A percentile compares a stretch with the other conserved stretches of the same genome.
phyloP scores from a whole-genome alignment of 1,140 invertebrate genomes.

The Brachionus angularis region DNA sequence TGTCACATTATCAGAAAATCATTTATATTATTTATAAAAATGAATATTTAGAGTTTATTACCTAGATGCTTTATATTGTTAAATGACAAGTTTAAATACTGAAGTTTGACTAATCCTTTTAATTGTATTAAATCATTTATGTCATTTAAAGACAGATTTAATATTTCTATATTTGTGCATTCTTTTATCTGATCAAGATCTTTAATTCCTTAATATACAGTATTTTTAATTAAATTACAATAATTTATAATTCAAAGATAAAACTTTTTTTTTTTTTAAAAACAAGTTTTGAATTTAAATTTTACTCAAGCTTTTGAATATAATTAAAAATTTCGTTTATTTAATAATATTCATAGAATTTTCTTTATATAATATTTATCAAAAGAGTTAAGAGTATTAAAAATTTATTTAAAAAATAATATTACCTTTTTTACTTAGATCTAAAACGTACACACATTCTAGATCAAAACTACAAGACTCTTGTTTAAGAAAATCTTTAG shows the following conservation, averaged over 20 bases:
- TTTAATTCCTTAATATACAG: neutral
- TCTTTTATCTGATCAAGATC: constrained; percentile 11
- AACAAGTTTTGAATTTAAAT: neutral
- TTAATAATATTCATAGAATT: too few species aligned
- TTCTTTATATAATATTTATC: too few species aligned
- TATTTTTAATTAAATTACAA: too few species aligned
- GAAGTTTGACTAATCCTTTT: neutral
- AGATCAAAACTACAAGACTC: constrained; percentile 33
- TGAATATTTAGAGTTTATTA: neutral
- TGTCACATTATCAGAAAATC: neutral
- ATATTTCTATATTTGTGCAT: constrained; percentile 18
- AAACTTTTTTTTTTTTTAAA: neutral
- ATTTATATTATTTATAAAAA: neutral
- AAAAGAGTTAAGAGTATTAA: neutral
- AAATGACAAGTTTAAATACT: constrained; percentile 7
- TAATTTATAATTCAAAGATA: neutral
- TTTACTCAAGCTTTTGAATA: too few species aligned
- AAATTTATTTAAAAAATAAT: neutral
- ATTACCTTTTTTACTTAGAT: constrained; percentile 37
- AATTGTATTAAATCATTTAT: neutral
- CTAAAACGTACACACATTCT: constrained; percentile 35
- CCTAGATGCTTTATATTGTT: neutral
- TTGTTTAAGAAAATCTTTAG: constrained; percentile 3
- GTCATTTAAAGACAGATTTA: constrained; percentile 13
- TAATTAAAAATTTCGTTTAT: too few species aligned